A percentile compares a stretch with the other conserved stretches of the same genome.
phyloP scores from a whole-genome alignment of 2,113 vertebrate species.

The Psilopogon haemacephalus region DNA sequence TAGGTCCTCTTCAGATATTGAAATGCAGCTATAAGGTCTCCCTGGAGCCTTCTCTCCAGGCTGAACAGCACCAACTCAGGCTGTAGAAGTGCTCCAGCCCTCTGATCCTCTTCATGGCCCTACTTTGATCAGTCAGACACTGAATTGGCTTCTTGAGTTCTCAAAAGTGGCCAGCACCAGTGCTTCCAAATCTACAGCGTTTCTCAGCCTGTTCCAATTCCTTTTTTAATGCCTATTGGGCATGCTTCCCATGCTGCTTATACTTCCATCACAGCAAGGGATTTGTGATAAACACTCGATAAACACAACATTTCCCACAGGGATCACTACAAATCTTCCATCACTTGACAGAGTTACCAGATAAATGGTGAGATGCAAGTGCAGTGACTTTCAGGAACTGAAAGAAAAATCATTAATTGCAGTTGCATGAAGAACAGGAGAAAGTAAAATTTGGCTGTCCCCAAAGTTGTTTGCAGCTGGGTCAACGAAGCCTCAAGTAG shows the following conservation, averaged over 20 bases:
- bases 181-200: fast-evolving
- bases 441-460: background rate
- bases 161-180: background rate
- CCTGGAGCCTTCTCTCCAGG: too few relatives aligned
- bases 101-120: too few relatives aligned
- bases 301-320: background rate
- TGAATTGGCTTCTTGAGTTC: background rate
- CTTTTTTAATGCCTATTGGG: background rate
- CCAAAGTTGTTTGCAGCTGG: background rate
- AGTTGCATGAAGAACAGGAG: background rate
- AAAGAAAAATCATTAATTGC: background rate
- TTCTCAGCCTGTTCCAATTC: background rate
- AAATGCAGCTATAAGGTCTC: too few relatives aligned
- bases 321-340: background rate
- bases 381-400: background rate
- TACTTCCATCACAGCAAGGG: constrained; percentile 1
- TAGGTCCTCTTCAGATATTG: too few relatives aligned
- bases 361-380: background rate
- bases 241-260: background rate
- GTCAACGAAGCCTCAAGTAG: background rate
- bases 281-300: background rate
- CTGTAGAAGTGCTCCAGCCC: too few relatives aligned
- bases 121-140: background rate
- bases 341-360: background rate
- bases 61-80: too few relatives aligned